A percentile compares a stretch with the other conserved stretches of the same genome.
These are phyloP conservation scores for Petrosia ficiformis DNA, from an alignment of 37 sponge, comb jelly and placozoan species.

Conservation along the genomic window DNA sequence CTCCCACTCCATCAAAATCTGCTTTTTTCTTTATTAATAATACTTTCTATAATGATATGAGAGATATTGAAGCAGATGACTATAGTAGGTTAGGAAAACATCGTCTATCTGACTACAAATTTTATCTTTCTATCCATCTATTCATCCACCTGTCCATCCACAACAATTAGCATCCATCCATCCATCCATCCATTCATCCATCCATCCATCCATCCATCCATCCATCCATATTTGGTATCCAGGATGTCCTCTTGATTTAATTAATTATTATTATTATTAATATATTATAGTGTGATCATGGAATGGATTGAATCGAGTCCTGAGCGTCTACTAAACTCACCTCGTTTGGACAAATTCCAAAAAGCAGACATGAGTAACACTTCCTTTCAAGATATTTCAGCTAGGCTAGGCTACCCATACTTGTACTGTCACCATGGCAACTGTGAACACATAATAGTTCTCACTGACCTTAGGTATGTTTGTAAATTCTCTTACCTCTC, in stretches of 20 bases:
- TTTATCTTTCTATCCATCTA: no score
- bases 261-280: neutral
- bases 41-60: constrained; percentile 81
- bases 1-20: constrained; percentile 27
- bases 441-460: constrained; percentile 87
- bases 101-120: no score
- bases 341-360: constrained; percentile 23
- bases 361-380: constrained; percentile 39
- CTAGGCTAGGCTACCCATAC: constrained; percentile 91
- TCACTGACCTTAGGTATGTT: constrained; percentile 72
- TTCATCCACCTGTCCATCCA: no score
- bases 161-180: no score
- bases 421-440: constrained; percentile 83
- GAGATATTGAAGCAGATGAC: constrained; percentile 41
- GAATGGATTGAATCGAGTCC: no score
- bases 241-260: no score
- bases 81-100: constrained; percentile 44
- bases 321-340: constrained; percentile 4
- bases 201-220: no score
- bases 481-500: neutral
- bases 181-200: no score
- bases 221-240: no score
- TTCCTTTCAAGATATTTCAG: constrained; percentile 51
- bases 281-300: constrained; percentile 29
- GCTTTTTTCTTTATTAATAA: constrained; percentile 86